Base-by-base conservation (phyloP, 1,140 invertebrate genomes). In the Zaprionus nigranus region DNA sequence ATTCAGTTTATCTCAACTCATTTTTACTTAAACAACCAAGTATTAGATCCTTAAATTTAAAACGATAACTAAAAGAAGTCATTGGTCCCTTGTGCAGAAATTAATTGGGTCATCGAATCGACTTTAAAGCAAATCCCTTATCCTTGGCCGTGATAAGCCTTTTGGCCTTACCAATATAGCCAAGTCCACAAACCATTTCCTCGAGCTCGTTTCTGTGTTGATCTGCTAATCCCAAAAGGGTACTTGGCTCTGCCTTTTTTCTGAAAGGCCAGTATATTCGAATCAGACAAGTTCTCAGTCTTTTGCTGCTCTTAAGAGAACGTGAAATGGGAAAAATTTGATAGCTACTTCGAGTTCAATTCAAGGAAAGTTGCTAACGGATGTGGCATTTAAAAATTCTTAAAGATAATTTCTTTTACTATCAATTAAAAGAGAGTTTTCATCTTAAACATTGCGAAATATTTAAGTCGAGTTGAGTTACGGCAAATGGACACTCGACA, bases 51-150 rank as follows among this genome's bases (percentile, higher is more conserved):
- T 11, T 30, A 30, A 11, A 9, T 30, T n/a, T 2, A n/a, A 43
- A 43, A 17, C 40, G 20, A 51, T 49, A 22, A 17, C 20, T 12
- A 2, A 49, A 51, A 59, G 49, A 54, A 34, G 56, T 65, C 20
- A 6, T 40, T 59, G 58, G 62, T 54, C 49, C 12, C 51, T 64
- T 69, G 53, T 57, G 64, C 61, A 54, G 38, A 74, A 79, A 79
- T 87, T 87, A 85, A 87, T 85, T 87, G 83, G 82, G 82, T 82
- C 82, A 81, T 85, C 83, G 86, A 86, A 79, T 72, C 26, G 28
- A 17, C 49, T 53, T 38, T 43, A 20, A 51, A 12, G 43, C 30
- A 65, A 38, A 46, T 79, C 65, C 75, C 69, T 86, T 30, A 56
- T 0, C 36, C 51, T 28, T 81, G 75, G 66, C 49, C 76, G 26